Evolutionary conservation across 2,888 invertebrate species (phyloP), one percentile per base, ranked within the genome.

Genomic region (Tuta absoluta): DNA sequence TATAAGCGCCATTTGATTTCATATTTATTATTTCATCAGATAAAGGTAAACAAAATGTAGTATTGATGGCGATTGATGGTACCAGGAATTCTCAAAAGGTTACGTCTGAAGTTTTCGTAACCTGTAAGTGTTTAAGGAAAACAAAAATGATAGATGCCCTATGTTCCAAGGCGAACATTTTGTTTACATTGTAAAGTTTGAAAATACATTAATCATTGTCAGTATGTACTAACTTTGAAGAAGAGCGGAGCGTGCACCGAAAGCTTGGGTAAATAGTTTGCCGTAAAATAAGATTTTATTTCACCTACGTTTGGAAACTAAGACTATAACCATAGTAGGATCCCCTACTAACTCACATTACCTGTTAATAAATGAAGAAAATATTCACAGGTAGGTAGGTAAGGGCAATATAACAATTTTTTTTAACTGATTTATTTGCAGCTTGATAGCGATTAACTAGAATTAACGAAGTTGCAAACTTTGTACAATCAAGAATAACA

Each of bases 171-270:
- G 58, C 37, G 19, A 58, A 38, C 33, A 28, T n/a, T 58, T 58
- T 38, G 58, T 58, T 58, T 37, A 58, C 19, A 37, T 8, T 51
- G 51, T 58, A 21, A 38, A 58, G 58, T 58, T 58, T 58, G 28
- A 37, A 38, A 58, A 58, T 19, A 38, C 28, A 58, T 58, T 33
- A 5, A 58, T 58, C 58, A 28, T 37, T 23, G 51, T 51, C 51
- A 51, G 23, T 10, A n/a, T n/a, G n/a, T n/a, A 11, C 10, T 51
- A 23, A 51, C 21, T 51, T 51, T 23, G 21, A 51, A 19, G 21
- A 23, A 21, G 51, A 11, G 17, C 45, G 45, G n/a, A 8, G 10
- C 33, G 33, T 17, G 45, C 17, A 45, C 45, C 11, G 17, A 17
- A 41, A 17, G n/a, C 45, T 45, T 45, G n/a, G 17, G 19, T 51